Evolutionary conservation across 2,797 vertebrate genomes (phyloP).

Genomic region (Rallus crepitans): DNA sequence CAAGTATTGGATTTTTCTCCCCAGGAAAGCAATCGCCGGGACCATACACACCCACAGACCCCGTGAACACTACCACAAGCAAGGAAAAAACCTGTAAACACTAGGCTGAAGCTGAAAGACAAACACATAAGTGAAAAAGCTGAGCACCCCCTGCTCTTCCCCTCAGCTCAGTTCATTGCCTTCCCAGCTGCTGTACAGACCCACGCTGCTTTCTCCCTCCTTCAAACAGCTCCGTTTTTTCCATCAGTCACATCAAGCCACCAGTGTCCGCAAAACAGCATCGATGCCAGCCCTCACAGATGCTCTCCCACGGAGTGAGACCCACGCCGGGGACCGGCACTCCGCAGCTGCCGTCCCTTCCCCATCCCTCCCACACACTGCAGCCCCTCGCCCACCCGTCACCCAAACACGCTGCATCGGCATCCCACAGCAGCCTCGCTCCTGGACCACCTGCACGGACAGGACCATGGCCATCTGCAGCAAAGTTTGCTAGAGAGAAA

Average conservation of each 20-base stretch:
- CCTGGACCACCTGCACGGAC: background rate
- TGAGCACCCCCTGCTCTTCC: background rate
- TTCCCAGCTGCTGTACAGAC: background rate
- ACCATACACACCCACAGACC: background rate
- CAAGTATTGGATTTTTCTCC: background rate
- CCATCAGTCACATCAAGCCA: background rate
- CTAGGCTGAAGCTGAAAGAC: background rate
- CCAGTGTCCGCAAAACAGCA: background rate
- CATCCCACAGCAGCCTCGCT: background rate
- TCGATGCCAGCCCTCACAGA: background rate
- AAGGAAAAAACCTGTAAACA: background rate
- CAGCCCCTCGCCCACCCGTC: background rate
- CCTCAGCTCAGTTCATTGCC: background rate
- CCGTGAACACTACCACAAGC: background rate
- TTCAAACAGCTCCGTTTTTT: background rate
- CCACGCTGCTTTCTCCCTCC: background rate
- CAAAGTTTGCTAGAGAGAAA: background rate
- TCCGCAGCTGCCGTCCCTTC: background rate
- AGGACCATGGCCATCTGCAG: fast-evolving
- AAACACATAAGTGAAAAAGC: background rate
- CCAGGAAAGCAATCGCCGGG: background rate
- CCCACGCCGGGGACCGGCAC: background rate
- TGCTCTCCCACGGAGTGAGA: fast-evolving
- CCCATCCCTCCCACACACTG: background rate
- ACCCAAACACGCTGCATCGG: background rate